These are phyloP conservation scores for Atherinomorus stipes DNA, from an alignment of 2,113 vertebrate species.

Conservation along the genomic window DNA sequence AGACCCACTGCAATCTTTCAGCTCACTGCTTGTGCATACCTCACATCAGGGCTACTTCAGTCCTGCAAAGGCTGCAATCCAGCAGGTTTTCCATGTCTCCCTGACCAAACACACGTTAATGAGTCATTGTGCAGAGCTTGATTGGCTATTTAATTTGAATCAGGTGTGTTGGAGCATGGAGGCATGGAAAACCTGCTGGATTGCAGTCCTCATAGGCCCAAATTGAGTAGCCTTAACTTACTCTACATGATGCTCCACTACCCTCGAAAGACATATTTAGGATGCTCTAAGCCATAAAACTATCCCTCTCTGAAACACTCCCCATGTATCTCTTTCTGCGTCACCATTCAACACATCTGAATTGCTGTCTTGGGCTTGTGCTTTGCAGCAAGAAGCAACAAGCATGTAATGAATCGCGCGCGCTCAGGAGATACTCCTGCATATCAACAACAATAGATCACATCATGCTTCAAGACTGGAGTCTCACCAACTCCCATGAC, in stretches of 20 bases:
- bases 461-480: neutral
- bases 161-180: too few relatives aligned
- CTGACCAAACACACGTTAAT: too few relatives aligned
- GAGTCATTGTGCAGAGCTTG: too few relatives aligned
- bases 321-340: constrained; percentile 12
- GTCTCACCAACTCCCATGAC: constrained; percentile 22
- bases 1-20: too few relatives aligned
- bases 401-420: constrained; percentile 34
- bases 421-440: constrained; percentile 24
- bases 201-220: too few relatives aligned
- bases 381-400: constrained; percentile 35
- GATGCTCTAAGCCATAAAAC: constrained; percentile 34
- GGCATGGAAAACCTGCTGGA: too few relatives aligned
- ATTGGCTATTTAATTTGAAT: too few relatives aligned
- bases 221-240: too few relatives aligned
- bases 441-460: constrained; percentile 48
- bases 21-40: too few relatives aligned
- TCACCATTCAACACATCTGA: constrained; percentile 29
- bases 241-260: neutral
- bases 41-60: too few relatives aligned
- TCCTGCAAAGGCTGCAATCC: too few relatives aligned
- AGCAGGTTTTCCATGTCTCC: too few relatives aligned
- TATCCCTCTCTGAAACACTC: constrained; percentile 13
- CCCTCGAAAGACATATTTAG: constrained; percentile 39
- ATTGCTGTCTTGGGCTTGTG: constrained; percentile 29